Evolutionary conservation across 2,113 vertebrate genomes (phyloP), one percentile per base, ranked within the genome.

Genomic region (Podocnemis expansa): DNA sequence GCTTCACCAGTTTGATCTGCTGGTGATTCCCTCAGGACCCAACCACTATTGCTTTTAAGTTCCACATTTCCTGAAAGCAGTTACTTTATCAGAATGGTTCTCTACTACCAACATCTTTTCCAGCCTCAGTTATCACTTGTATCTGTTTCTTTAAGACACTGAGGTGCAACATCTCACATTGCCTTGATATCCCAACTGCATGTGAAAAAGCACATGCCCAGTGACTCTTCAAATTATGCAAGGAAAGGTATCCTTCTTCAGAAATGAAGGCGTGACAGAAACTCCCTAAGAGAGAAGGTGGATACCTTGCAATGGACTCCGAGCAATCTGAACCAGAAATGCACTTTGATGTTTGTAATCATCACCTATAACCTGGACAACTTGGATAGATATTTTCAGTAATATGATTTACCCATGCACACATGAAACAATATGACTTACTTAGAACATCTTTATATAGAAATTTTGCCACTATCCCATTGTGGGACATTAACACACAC

Each of bases 311-410:
- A 67, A 16, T 16, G 12, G 34, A 3, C 5, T 24, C 2, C 21
- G 8, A 85, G 27, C 5, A 89, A 34, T 14, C 22, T 9, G 4
- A 78, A 8, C 4, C 13, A 51, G 5, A 88, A 79, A n/a, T 55
- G 31, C 4, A 1, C n/a, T 55, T 13, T 13, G 49, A 17, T 54
- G 2, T 43, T 10, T 49, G 41, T 12, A 22, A 49, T 0, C 6
- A 5, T 56, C 31, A 78, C 17, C 19, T 7, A 78, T 16, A 2
- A 80, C 2, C 2, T 88, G 70, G 41, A 76, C 4, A 84, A 10
- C 11, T 41, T 19, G 47, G 47, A 47, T 9, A 19, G n/a, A 58
- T 43, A 14, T 8, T 27, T 14, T 6, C 25, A 38, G 8, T 19
- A 89, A 31, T 19, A 90, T 55, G 21, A 88, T 80, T 2, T 1